phyloP scores from a whole-genome alignment of 2,888 invertebrate species.

The Erpobdella octoculata region DNA sequence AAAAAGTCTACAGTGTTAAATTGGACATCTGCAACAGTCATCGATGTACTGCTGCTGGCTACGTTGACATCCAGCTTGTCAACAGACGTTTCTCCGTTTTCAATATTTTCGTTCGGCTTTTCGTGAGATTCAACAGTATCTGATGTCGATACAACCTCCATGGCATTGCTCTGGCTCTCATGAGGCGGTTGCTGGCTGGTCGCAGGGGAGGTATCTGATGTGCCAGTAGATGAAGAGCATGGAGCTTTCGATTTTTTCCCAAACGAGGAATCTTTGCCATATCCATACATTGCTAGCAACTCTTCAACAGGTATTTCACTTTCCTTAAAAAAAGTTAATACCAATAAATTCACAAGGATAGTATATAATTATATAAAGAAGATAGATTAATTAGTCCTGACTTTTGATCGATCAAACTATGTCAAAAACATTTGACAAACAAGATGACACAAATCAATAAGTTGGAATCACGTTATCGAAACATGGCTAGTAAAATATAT shows the following conservation, averaged over 20 bases:
- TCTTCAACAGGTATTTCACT: slow-evolving; percentile 93
- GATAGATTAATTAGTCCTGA: too few relatives aligned
- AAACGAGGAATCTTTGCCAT: slow-evolving; percentile 40
- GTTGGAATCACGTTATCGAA: too few relatives aligned
- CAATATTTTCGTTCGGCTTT: neutral
- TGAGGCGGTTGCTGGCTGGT: neutral
- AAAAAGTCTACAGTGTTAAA: neutral
- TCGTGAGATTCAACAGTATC: neutral
- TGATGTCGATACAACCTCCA: too few relatives aligned
- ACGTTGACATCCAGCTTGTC: neutral
- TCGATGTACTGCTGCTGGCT: too few relatives aligned
- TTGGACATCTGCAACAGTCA: slow-evolving; percentile 41
- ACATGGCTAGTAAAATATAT: too few relatives aligned
- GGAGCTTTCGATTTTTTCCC: neutral
- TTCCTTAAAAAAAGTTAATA: slow-evolving; percentile 57
- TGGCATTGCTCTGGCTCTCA: too few relatives aligned
- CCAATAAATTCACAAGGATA: too few relatives aligned
- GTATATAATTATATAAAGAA: too few relatives aligned
- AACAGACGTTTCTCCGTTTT: neutral
- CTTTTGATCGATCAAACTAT: neutral
- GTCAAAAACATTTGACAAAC: too few relatives aligned
- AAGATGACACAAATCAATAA: too few relatives aligned
- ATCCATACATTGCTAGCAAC: slow-evolving; percentile 79
- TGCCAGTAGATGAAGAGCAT: neutral
- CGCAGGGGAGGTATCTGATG: neutral